phyloP scores from a whole-genome alignment of 2,797 vertebrate species.

The Ctenosaura bakeri region DNA sequence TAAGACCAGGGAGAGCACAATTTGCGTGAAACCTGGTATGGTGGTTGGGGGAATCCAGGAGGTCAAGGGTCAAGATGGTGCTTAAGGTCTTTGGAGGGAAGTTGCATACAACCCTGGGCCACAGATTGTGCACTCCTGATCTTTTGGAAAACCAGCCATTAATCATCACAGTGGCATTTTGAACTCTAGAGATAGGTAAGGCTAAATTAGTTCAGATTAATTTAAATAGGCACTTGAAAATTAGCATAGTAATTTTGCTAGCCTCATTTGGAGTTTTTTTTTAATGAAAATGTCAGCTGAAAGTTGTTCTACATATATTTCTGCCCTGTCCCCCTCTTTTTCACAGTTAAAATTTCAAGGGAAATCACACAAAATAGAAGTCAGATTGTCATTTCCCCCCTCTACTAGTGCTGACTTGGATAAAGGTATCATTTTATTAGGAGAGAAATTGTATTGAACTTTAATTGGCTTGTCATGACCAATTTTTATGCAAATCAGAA shows the following conservation, averaged over 20 bases:
- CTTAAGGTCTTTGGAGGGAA: too few species aligned
- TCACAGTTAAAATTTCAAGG: constrained; percentile 2
- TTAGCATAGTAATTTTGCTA: not conserved
- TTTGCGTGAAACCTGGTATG: too few species aligned
- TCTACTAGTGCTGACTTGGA: not conserved
- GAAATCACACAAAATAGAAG: not conserved
- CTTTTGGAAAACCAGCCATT: not conserved
- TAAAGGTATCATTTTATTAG: not conserved
- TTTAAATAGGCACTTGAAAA: not conserved
- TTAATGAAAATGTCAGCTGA: not conserved
- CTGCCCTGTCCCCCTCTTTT: not conserved
- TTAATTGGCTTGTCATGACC: not conserved
- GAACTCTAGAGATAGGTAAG: not conserved
- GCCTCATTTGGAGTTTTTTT: not conserved
- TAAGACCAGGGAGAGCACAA: too few species aligned
- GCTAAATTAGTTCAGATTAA: not conserved
- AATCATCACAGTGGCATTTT: not conserved
- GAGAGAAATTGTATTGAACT: not conserved
- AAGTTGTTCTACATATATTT: not conserved
- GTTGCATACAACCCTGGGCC: too few species aligned
- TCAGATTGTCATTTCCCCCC: not conserved
- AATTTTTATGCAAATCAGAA: not conserved
- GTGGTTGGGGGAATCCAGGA: too few species aligned
- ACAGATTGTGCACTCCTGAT: too few species aligned
- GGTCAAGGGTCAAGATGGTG: too few species aligned